Evolutionary conservation across 2,888 invertebrate species (phyloP), one percentile per base, ranked within the genome.

Genomic region (Nomada fucata): DNA sequence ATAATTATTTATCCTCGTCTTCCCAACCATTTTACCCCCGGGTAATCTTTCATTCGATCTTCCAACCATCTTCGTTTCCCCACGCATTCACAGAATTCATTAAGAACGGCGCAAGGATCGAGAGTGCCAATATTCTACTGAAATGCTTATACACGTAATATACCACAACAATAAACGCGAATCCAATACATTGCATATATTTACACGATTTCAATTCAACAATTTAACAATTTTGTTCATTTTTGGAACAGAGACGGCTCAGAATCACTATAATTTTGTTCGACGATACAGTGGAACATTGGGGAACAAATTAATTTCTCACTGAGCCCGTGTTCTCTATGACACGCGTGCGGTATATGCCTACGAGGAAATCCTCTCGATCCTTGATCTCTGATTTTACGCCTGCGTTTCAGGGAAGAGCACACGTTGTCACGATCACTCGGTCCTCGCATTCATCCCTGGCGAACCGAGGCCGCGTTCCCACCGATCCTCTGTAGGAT

Each of bases 11-110:
- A 5, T 47, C 50, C 42, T 47, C 50, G 13, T 42, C 36, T 36
- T 13, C n/a, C 13, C 23, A 10, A 10, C 10, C 1, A 44, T 64
- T 69, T 74, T 57, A 57, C 15, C 61, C 63, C 63, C 71, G 50
- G 67, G 64, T 79, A 79, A 87, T 88, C 89, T 89, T 88, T 88
- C 89, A 83, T 87, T 79, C 81, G 60, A 42, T 47, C 42, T 36
- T 13, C 29, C 70, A 65, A 76, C 68, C 76, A 73, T 44, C 23
- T 61, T 20, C 42, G 13, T 44, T 52, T 29, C 44, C 23, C 52
- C 42, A 42, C 44, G 52, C 50, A 65, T 65, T 59, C 65, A 44
- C 18, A 47, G 55, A 18, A 18, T 60, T 59, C 15, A 18, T 67
- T 52, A 15, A 23, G 5, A 60, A 60, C 52, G 47, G 59, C 44